Evolutionary conservation across 2,888 invertebrate species (phyloP), one percentile per base, ranked within the genome.

Genomic region (Stenchaetothrips biformis): DNA sequence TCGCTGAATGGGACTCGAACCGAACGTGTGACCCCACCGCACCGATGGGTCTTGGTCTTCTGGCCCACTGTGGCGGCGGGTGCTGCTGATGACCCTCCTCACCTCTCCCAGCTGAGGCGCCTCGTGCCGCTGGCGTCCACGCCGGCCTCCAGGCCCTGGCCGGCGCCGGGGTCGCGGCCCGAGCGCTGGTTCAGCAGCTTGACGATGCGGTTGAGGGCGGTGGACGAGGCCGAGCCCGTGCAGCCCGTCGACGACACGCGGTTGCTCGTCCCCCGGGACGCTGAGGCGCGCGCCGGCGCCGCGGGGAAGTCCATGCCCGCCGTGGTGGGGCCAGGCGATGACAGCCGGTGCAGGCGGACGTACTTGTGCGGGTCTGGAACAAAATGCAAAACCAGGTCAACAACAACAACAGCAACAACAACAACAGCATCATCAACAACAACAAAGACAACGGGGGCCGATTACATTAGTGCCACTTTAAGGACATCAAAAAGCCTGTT

Each of bases 31-130:
- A n/a, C n/a, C n/a, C n/a, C n/a, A n/a, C n/a, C n/a, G n/a, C n/a
- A n/a, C n/a, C n/a, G n/a, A n/a, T n/a, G n/a, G n/a, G n/a, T n/a
- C n/a, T n/a, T n/a, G n/a, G n/a, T n/a, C n/a, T n/a, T n/a, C n/a
- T n/a, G n/a, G 7, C 49, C 49, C 49, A 49, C 49, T 11, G 49
- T 7, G 8, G 53, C 53, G 13, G 59, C 59, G 18, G 13, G 16
- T 16, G 59, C 53, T 1, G 6, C 13, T 16, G 16, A 53, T 11
- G 18, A 59, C 13, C 59, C 6, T 18, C 85, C 88, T 86, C 84
- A 91, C 91, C 91, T 88, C 85, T 91, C 91, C 91, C 91, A 91
- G 85, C 91, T 91, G 78, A 91, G 88, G 81, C 91, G 85, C 81
- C 91, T 86, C 0, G 89, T 88, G 1, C 87, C 86, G 82, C 89